Conservation (phyloP, 2,113 vertebrate genomes). For the Willisornis vidua region DNA sequence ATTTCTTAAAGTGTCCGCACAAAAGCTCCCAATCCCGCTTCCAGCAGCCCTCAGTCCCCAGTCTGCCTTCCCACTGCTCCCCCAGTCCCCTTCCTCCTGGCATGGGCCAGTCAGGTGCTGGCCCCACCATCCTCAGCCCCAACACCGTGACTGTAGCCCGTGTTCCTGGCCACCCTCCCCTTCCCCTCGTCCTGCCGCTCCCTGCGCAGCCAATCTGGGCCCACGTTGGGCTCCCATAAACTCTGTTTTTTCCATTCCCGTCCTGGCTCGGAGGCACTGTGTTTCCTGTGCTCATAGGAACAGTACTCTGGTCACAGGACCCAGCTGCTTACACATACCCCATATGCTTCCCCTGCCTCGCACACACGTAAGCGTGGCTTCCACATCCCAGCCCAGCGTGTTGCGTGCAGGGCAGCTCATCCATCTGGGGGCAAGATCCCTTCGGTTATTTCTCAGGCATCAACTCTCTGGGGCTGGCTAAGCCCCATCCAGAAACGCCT, state of each 20-base stretch:
- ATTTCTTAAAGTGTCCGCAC: slow-evolving; percentile 75
- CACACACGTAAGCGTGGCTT: slow-evolving; percentile 58
- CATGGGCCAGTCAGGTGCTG: rapidly evolving
- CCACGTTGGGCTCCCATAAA: slow-evolving; percentile 68
- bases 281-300: slow-evolving; percentile 70
- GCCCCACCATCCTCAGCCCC: not conserved
- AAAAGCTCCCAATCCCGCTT: slow-evolving; percentile 68
- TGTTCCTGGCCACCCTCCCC: slow-evolving; percentile 38
- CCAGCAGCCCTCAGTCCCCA: slow-evolving; percentile 1
- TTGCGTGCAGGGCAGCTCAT: slow-evolving; percentile 67
- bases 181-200: slow-evolving; percentile 51
- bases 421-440: slow-evolving; percentile 67
- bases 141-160: not conserved
- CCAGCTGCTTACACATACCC: slow-evolving; percentile 69
- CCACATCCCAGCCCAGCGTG: slow-evolving; percentile 37
- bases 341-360: slow-evolving; percentile 67
- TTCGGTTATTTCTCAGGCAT: slow-evolving; percentile 37
- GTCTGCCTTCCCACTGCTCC: not conserved
- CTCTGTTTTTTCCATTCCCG: slow-evolving; percentile 67
- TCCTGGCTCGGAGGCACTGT: slow-evolving; percentile 63
- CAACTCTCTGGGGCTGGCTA: slow-evolving; percentile 19
- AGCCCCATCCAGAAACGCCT: slow-evolving; percentile 53
- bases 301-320: slow-evolving; percentile 69
- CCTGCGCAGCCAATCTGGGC: slow-evolving; percentile 46
- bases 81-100: not conserved